A percentile compares a stretch with the other conserved stretches of the same genome.
These are phyloP conservation scores for Forbesichthys papilliferus DNA, from an alignment of 2,113 vertebrate species.

Conservation along the genomic window DNA sequence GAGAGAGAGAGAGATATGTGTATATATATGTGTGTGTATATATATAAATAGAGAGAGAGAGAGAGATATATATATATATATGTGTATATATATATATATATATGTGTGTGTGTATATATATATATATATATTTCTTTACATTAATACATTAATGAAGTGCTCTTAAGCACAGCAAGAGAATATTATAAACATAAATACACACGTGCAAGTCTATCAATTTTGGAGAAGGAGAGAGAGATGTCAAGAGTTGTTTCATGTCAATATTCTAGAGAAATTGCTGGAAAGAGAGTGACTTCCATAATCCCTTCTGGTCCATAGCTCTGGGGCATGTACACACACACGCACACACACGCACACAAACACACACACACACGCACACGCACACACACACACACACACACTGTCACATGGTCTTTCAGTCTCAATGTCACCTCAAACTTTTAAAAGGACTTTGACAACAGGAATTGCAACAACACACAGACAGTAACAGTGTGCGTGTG, in stretches of 20 bases:
- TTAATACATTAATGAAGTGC: neutral
- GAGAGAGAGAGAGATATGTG: no score
- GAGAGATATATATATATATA: no score
- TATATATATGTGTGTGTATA: no score
- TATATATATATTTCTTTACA: neutral
- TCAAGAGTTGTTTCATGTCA: conserved; percentile 12
- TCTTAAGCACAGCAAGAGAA: neutral
- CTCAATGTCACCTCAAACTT: conserved; percentile 5
- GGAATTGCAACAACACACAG: neutral
- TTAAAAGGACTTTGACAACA: neutral
- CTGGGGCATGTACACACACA: neutral
- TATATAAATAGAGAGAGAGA: no score
- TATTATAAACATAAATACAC: neutral
- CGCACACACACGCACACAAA: neutral
- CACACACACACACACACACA: neutral
- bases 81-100: no score
- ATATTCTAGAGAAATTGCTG: conserved; percentile 7
- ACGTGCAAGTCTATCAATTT: no score
- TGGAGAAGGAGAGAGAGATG: neutral
- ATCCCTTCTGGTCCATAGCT: conserved; percentile 4
- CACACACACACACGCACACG: no score
- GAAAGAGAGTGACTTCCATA: neutral
- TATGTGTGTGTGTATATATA: no score
- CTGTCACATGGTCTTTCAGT: neutral
- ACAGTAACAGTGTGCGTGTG: neutral